Conservation (phyloP, 2,797 vertebrate genomes). For the Picus viridis region DNA sequence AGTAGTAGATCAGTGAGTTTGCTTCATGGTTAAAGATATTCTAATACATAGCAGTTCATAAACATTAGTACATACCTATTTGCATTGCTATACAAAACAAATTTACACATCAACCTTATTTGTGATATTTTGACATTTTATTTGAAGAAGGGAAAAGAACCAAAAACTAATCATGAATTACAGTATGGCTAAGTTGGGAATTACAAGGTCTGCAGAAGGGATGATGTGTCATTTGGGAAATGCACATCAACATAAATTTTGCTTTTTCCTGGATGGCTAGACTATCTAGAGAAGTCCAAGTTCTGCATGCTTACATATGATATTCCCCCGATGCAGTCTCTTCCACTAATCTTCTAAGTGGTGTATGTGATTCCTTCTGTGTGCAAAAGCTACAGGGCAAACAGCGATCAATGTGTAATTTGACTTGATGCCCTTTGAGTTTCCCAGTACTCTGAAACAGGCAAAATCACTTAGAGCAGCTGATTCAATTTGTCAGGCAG, state of each 20-base stretch:
- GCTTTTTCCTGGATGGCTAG: conserved; percentile 11
- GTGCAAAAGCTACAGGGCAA: conserved; percentile 70
- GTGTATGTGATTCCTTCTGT: conserved; percentile 54
- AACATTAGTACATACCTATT: not conserved
- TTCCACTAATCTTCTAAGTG: conserved; percentile 59
- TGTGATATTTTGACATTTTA: not conserved
- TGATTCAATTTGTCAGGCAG: conserved; percentile 75
- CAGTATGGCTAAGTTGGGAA: not conserved
- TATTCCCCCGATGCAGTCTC: conserved; percentile 60
- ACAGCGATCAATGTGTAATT: conserved; percentile 71
- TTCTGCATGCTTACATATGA: conserved; percentile 27
- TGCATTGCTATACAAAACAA: not conserved
- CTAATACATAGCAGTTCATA: not conserved
- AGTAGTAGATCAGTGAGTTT: not conserved
- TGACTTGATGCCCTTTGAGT: conserved; percentile 75
- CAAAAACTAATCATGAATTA: not conserved
- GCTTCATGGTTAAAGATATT: not conserved
- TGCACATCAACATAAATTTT: not conserved
- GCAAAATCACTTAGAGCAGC: conserved; percentile 69
- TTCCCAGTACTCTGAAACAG: conserved; percentile 70
- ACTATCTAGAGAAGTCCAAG: conserved; percentile 23
- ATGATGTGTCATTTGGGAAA: not conserved
- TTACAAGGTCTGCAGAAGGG: not conserved
- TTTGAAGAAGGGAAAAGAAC: not conserved
- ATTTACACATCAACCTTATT: not conserved